A percentile compares a stretch with the other conserved stretches of the same genome.
phyloP scores from a whole-genome alignment of 2,888 invertebrate genomes.

The Nasonia oneida region DNA sequence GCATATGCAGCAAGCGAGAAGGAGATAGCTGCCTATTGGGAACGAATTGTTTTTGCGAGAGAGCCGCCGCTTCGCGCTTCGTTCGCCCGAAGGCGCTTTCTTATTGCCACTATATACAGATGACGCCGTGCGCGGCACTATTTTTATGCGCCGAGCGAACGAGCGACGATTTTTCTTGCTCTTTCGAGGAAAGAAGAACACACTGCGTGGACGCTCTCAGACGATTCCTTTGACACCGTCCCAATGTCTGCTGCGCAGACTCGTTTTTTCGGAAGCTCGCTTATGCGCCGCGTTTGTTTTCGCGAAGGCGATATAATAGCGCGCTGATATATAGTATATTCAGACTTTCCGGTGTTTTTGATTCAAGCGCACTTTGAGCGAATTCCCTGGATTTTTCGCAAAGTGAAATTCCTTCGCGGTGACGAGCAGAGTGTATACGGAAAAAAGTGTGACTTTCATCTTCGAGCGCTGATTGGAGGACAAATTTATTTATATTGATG shows the following conservation, averaged over 20 bases:
- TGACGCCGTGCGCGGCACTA: conserved; percentile 2
- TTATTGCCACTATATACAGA: conserved; percentile 52
- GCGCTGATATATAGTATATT: too few species aligned
- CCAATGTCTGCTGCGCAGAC: not conserved
- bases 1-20: conserved; percentile 48
- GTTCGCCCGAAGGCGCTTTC: conserved; percentile 48
- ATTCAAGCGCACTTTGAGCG: not conserved
- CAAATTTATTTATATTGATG: conserved; percentile 7
- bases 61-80: conserved; percentile 41
- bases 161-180: conserved; percentile 51
- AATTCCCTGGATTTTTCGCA: not conserved
- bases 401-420: not conserved
- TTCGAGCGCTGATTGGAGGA: not conserved
- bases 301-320: not conserved
- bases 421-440: not conserved
- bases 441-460: conserved; percentile 10
- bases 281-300: not conserved
- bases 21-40: conserved; percentile 47
- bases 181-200: conserved; percentile 46
- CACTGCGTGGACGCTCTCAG: not conserved
- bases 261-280: not conserved
- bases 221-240: conserved; percentile 47
- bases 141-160: not conserved
- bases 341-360: too few species aligned
- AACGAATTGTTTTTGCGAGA: conserved; percentile 57